Evolutionary conservation across 2,113 vertebrate species (phyloP).

Genomic region (Chionomys nivalis): DNA sequence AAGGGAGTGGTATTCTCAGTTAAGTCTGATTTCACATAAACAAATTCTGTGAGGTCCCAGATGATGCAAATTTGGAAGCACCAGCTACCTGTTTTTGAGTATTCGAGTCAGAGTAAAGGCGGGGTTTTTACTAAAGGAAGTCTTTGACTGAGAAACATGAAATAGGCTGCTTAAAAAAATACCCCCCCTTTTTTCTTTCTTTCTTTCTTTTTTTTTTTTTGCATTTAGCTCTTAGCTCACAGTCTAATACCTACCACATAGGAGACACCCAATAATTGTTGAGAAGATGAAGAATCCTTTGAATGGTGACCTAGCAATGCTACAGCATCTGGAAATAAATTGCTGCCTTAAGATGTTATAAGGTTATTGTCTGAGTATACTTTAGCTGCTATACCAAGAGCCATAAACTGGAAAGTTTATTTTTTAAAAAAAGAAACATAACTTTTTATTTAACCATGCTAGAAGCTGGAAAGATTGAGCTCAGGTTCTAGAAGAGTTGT

Average conservation of each 20-base stretch:
- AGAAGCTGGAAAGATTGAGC: background rate
- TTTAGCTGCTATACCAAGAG: background rate
- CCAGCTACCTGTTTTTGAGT: background rate
- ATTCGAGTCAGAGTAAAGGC: background rate
- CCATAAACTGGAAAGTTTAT: background rate
- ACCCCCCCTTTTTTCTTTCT: background rate
- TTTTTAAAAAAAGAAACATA: background rate
- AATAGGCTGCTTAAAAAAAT: background rate
- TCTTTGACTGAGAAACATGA: background rate
- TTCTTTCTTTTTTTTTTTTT: too few species aligned
- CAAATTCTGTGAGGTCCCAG: background rate
- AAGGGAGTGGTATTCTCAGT: background rate
- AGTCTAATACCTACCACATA: background rate
- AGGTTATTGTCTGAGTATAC: background rate
- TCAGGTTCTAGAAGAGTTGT: background rate
- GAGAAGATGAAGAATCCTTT: background rate
- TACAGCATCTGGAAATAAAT: background rate
- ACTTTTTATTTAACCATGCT: background rate
- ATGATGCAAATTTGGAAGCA: background rate
- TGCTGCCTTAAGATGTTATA: background rate
- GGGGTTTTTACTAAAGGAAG: background rate
- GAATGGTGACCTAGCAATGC: background rate
- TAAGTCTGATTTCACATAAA: background rate
- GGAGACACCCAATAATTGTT: constrained; percentile 10
- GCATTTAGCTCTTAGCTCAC: background rate